Conservation (phyloP, 1,140 invertebrate genomes). For the Ceratitis capitata region DNA sequence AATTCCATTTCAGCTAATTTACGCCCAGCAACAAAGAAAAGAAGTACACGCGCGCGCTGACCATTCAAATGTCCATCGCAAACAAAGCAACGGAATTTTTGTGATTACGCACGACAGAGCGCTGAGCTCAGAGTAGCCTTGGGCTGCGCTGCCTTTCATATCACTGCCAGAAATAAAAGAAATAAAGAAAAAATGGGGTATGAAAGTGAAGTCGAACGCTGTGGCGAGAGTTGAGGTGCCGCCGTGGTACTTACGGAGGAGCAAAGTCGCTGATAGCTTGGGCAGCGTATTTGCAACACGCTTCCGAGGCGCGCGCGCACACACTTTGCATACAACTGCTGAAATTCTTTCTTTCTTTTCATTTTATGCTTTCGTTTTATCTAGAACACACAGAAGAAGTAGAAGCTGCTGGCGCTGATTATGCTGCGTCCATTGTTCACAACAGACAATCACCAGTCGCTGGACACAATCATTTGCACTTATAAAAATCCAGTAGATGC, state of each 20-base stretch:
- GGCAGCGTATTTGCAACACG: background rate
- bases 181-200: background rate
- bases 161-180: background rate
- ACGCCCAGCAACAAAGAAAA: background rate
- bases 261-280: background rate
- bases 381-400: too few relatives aligned
- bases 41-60: background rate
- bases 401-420: constrained; percentile 15
- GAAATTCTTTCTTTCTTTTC: too few relatives aligned
- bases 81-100: constrained; percentile 8
- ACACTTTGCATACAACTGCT: background rate
- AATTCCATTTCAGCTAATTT: constrained; percentile 16
- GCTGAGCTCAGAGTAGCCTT: background rate
- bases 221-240: too few relatives aligned
- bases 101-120: background rate
- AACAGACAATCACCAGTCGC: background rate
- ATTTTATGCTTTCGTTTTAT: background rate
- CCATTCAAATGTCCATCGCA: background rate
- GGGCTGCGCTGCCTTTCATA: background rate
- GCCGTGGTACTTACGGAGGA: background rate
- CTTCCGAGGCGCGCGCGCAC: background rate
- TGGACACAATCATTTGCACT: background rate
- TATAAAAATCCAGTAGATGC: background rate
- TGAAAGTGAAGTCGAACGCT: background rate
- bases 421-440: background rate